phyloP scores from a whole-genome alignment of 2,113 vertebrate genomes.

The Alethe diademata region DNA sequence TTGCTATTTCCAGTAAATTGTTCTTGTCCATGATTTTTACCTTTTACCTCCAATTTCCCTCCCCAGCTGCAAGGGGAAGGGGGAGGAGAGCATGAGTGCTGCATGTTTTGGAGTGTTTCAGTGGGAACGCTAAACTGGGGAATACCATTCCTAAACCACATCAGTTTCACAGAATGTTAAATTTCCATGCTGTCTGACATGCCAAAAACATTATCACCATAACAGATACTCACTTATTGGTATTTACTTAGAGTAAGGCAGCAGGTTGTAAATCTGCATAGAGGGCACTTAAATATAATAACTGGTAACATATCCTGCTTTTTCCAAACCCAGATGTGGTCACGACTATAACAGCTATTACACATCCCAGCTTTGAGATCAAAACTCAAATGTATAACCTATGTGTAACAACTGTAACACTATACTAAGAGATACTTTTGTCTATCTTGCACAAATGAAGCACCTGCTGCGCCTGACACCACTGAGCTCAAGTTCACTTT shows the following conservation, averaged over 20 bases:
- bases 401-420: not conserved
- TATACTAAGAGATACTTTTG: not conserved
- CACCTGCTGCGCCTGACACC: not conserved
- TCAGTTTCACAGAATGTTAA: not conserved
- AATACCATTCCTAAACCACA: not conserved
- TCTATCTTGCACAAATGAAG: not conserved
- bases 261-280: not conserved
- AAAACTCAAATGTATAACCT: not conserved
- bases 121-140: not conserved
- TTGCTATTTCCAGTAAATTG: not conserved
- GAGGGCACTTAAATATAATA: not conserved
- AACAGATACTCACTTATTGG: not conserved
- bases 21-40: not conserved
- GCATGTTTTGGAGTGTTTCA: not conserved
- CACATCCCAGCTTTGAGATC: not conserved
- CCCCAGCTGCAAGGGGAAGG: not conserved
- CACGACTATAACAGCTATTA: not conserved
- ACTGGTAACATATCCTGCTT: not conserved
- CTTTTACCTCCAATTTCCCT: not conserved
- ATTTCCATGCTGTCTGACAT: not conserved
- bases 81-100: accelerated
- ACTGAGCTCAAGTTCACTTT: not conserved
- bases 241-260: not conserved
- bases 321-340: not conserved
- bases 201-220: not conserved